Evolutionary conservation across 2,113 vertebrate species (phyloP).

Genomic region (Laterallus jamaicensis): DNA sequence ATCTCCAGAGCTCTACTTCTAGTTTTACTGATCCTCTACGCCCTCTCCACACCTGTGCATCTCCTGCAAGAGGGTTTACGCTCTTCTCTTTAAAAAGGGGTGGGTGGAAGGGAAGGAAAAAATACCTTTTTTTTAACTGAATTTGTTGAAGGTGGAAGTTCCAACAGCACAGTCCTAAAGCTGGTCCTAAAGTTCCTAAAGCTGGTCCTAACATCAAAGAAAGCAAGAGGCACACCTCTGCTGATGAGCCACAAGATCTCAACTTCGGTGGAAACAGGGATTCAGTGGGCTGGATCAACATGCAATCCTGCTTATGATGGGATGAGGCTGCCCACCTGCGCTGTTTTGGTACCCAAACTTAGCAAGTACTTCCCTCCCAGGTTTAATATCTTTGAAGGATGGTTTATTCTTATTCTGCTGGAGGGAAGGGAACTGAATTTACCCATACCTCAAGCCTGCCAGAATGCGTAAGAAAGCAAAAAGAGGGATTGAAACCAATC

Average conservation of each 20-base stretch:
- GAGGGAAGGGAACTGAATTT: not conserved
- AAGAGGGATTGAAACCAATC: not conserved
- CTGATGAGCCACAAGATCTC: not conserved
- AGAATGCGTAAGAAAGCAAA: not conserved
- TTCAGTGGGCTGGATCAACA: fast-evolving
- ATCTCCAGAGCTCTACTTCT: not conserved
- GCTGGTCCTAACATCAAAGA: not conserved
- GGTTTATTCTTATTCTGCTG: not conserved
- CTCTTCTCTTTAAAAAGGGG: not conserved
- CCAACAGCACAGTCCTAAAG: not conserved
- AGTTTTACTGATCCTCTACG: not conserved
- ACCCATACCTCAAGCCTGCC: not conserved
- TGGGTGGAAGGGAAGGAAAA: fast-evolving
- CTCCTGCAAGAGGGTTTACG: not conserved
- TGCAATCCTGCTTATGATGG: too few relatives aligned
- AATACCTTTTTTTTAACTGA: not conserved
- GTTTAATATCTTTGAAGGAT: not conserved
- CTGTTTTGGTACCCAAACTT: not conserved
- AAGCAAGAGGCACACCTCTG: not conserved
- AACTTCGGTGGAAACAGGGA: not conserved
- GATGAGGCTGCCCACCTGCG: not conserved
- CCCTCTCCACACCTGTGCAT: not conserved
- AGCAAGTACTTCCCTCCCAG: not conserved
- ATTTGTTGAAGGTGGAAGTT: not conserved
- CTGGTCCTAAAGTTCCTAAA: not conserved